Percentiles rank a stretch among this genome's conserved stretches.
These are phyloP conservation scores for Leucopsar rothschildi DNA, from an alignment of 2,113 vertebrate genomes.

Conservation along the genomic window DNA sequence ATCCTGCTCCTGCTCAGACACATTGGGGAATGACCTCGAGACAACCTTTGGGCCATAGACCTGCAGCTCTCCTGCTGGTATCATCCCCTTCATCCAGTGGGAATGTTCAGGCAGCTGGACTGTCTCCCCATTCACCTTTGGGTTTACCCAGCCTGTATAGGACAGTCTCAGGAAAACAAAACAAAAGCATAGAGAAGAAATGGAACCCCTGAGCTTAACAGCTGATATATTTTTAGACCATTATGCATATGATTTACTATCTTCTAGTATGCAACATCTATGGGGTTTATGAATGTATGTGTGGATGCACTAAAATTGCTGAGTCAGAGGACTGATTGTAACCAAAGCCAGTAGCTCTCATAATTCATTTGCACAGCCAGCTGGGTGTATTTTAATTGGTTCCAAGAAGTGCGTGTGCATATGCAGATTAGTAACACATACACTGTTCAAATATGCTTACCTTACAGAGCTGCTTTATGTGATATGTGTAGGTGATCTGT, in stretches of 20 bases:
- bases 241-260: neutral
- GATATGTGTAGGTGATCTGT: neutral
- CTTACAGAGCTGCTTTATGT: neutral
- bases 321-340: neutral
- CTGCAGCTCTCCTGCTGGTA: neutral
- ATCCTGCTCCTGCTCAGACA: neutral
- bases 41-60: neutral
- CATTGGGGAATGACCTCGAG: rapidly evolving
- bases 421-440: neutral
- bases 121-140: neutral
- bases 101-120: neutral
- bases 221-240: neutral
- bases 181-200: neutral
- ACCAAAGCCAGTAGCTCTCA: neutral
- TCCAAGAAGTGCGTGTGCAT: neutral
- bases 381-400: neutral
- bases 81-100: neutral
- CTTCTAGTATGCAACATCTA: neutral
- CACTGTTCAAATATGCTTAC: neutral
- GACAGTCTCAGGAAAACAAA: neutral
- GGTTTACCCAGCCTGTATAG: neutral
- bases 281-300: neutral
- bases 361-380: neutral
- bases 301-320: neutral
- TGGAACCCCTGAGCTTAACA: neutral